A percentile compares a stretch with the other conserved stretches of the same genome.
These are phyloP conservation scores for Lasioglossum albipes DNA, from an alignment of 1,140 invertebrate genomes.

Conservation along the genomic window DNA sequence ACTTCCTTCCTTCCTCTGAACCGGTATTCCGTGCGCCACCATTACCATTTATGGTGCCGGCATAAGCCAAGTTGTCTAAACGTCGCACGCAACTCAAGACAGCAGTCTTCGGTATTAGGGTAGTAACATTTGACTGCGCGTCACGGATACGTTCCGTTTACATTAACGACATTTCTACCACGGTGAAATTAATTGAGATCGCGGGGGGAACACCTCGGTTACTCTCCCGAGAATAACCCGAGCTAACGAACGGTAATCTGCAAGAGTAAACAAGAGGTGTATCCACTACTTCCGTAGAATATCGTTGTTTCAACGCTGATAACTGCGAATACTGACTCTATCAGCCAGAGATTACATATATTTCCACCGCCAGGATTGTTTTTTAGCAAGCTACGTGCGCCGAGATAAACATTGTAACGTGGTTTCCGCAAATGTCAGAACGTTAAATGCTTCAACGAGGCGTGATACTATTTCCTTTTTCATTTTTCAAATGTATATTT, in stretches of 20 bases:
- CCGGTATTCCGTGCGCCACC: neutral
- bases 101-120: neutral
- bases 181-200: constrained; percentile 42
- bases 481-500: no score
- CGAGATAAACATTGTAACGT: no score
- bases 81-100: neutral
- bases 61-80: neutral
- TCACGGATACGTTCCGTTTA: constrained; percentile 40
- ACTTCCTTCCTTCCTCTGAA: neutral
- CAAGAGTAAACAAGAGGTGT: constrained; percentile 45
- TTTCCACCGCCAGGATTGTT: no score
- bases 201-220: constrained; percentile 13
- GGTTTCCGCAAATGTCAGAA: no score
- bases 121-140: constrained; percentile 1
- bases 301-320: neutral
- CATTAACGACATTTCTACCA: constrained; percentile 35
- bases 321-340: neutral
- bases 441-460: no score
- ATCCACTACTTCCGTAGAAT: neutral
- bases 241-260: constrained; percentile 20
- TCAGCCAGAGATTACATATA: no score
- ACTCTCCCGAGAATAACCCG: constrained; percentile 13
- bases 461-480: no score
- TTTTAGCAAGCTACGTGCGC: no score
- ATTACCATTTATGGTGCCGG: neutral